phyloP scores from a whole-genome alignment of 1,140 invertebrate species.

The Stegodyphus mimosarum region DNA sequence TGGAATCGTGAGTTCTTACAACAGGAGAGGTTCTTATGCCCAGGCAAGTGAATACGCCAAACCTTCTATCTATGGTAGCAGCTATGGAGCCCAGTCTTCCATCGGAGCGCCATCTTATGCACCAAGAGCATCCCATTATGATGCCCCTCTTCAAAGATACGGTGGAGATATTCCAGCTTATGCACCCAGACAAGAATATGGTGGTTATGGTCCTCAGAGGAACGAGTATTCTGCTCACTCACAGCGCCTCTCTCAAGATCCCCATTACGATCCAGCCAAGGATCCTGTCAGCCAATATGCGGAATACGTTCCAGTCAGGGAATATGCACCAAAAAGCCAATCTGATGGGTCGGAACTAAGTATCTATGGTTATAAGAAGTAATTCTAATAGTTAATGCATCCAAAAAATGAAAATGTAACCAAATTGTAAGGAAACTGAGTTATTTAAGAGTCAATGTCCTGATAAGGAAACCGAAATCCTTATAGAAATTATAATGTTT shows the following conservation, averaged over 20 bases:
- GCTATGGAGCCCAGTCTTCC: slow-evolving; percentile 17
- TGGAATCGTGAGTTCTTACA: slow-evolving; percentile 46
- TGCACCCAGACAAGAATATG: neutral
- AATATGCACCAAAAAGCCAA: slow-evolving; percentile 32
- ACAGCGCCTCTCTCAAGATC: slow-evolving; percentile 37
- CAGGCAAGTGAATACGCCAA: slow-evolving; percentile 22
- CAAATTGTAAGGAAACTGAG: no score
- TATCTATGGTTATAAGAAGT: slow-evolving; percentile 53
- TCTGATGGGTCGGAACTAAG: slow-evolving; percentile 36
- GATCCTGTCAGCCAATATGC: slow-evolving; percentile 54
- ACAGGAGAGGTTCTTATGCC: slow-evolving; percentile 38
- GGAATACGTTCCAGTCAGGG: slow-evolving; percentile 30
- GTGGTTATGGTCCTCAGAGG: slow-evolving; percentile 34
- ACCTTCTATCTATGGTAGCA: slow-evolving; percentile 39
- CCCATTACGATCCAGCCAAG: slow-evolving; percentile 44
- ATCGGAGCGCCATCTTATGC: slow-evolving; percentile 17
- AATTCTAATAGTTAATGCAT: neutral
- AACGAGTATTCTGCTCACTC: slow-evolving; percentile 39
- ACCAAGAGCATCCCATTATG: neutral
- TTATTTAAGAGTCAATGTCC: no score
- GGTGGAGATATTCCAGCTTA: neutral
- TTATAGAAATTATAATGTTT: no score
- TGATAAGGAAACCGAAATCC: no score
- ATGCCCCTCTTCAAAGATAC: neutral
- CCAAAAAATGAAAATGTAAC: no score